Evolutionary conservation across 2,888 invertebrate species (phyloP), one percentile per base, ranked within the genome.

Genomic region (Plusia festucae): DNA sequence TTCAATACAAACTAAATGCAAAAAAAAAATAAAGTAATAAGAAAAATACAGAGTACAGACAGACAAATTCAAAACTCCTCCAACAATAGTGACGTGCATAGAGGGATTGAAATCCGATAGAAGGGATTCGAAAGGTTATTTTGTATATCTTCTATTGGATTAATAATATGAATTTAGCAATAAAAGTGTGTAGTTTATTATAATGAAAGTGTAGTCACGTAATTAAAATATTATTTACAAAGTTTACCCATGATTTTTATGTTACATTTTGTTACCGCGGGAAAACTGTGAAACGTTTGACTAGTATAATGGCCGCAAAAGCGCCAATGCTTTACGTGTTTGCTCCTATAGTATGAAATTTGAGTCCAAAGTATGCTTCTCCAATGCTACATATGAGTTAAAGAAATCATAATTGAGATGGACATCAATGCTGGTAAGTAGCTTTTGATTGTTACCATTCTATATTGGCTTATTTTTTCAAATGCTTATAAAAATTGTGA

Each of bases 231-330:
- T 64, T 69, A 64, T 46, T n/a, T 68, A 64, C 54, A 44, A 67
- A 73, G 70, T 73, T 68, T 65, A 66, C 64, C 58, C 62, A 77
- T 65, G 62, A 63, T 80, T 73, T 79, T 63, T 69, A 70, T 62
- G 67, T 70, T 78, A 75, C 68, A 84, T 73, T 74, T 82, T 81
- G 84, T 91, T 90, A 92, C 92, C 94, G 94, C 94, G 94, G 94
- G 94, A 94, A 94, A 94, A 92, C 89, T 89, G 90, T 89, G 91
- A 90, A 86, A 93, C 93, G 92, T 93, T 93, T 91, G 92, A 93
- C 90, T 91, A 87, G 89, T 88, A 75, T 94, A 94, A 95, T 95
- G 95, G 95, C 95, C 95, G 95, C 95, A 93, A 89, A 90, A 94
- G 93, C 94, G 93, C 93, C 93, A 94, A 94, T 94, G 92, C 93